These are phyloP conservation scores for Gastracanthus pulcherrimus DNA, from an alignment of 2,888 invertebrate species.

Conservation along the genomic window DNA sequence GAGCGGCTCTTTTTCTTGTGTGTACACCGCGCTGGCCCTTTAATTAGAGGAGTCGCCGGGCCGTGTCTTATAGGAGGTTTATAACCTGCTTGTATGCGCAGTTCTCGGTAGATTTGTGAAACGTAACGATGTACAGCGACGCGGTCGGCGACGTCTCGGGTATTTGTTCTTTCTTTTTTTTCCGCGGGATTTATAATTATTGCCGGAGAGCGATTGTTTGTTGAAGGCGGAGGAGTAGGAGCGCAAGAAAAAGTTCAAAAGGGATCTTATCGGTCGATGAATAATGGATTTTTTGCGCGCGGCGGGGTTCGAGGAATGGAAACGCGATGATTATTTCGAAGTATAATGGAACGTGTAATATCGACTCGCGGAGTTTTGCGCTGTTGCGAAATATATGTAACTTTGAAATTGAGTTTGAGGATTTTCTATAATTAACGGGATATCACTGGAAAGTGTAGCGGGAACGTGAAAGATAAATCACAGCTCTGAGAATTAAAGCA, in stretches of 20 bases:
- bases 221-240: too few relatives aligned
- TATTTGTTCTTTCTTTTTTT: not conserved
- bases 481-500: not conserved
- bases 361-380: not conserved
- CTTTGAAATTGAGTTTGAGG: not conserved
- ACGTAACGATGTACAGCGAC: too few relatives aligned
- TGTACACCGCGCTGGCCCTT: slow-evolving; percentile 19
- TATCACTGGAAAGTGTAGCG: not conserved
- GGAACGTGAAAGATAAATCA: not conserved
- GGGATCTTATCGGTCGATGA: slow-evolving; percentile 7
- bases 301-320: too few relatives aligned
- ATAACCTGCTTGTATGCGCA: too few relatives aligned
- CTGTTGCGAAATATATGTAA: not conserved
- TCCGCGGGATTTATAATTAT: too few relatives aligned
- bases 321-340: not conserved
- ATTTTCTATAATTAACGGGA: not conserved
- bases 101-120: too few relatives aligned
- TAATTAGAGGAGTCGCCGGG: slow-evolving; percentile 24
- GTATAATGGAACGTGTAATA: not conserved
- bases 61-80: not conserved
- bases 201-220: not conserved
- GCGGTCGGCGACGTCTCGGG: not conserved
- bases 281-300: slow-evolving; percentile 12
- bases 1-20: not conserved
- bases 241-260: not conserved